Evolutionary conservation across 2,113 vertebrate genomes (phyloP), one percentile per base, ranked within the genome.

Genomic region (Crypturellus undulatus): DNA sequence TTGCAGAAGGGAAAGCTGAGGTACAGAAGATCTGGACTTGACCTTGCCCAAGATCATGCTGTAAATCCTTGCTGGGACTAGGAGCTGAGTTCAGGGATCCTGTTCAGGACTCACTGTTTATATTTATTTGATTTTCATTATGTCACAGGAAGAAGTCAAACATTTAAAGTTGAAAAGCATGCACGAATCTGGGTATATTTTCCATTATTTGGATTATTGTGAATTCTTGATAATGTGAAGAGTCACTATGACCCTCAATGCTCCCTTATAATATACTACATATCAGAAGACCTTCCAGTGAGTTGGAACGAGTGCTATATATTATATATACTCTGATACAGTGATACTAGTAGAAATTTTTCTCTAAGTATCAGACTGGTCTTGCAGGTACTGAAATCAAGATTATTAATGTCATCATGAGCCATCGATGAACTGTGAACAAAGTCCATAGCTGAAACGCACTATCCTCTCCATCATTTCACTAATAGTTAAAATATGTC

Each of bases 1-100:
- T 63, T 52, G 49, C 52, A 91, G 38, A 65, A 22, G 26, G 47
- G 71, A 60, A 94, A 88, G 64, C 42, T 76, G 91, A 88, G 72
- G 47, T 30, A 86, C 3, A 49, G 76, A 71, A 79, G 80, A 84
- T 24, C 64, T 36, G 47, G 87, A 79, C 34, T 52, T 88, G 72
- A 93, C 88, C 52, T 93, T 94, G 73, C 13, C 40, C 80, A 94
- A 95, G 73, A 88, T 96, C 59, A 34, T n/a, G 38, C 42, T 7
- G 5, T 43, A 90, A 85, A 84, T 49, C 6, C 0, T 3, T 83
- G 28, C 11, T 47, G 69, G 51, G 28, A 40, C 4, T 8, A 65
- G 47, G 25, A 56, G 13, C 47, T 19, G 14, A 76, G 76, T 64
- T 62, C 49, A 83, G 60, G 25, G n/a, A 6, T 71, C 26, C n/a